These are phyloP conservation scores for Drosophila equinoxialis DNA, from an alignment of 1,140 invertebrate genomes.

Conservation along the genomic window DNA sequence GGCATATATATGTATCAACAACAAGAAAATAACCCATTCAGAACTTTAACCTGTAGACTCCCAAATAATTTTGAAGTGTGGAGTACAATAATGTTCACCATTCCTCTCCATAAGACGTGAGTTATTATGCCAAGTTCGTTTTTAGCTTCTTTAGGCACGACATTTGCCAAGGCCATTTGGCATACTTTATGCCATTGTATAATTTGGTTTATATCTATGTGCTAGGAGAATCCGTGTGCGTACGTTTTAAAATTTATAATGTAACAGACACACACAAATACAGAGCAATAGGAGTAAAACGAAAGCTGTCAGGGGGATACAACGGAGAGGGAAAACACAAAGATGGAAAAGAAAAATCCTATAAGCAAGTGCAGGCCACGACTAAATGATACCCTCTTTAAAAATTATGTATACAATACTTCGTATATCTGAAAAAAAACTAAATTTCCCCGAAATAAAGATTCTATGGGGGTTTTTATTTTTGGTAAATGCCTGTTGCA, in stretches of 20 bases:
- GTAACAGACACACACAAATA: slow-evolving; percentile 41
- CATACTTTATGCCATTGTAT: slow-evolving; percentile 65
- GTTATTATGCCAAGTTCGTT: slow-evolving; percentile 77
- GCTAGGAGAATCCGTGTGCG: slow-evolving; percentile 40
- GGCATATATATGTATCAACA: no score
- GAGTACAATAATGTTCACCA: no score
- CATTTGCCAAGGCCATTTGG: slow-evolving; percentile 79
- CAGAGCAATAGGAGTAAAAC: slow-evolving; percentile 27
- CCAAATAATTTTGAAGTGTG: slow-evolving; percentile 13
- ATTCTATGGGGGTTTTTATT: background rate
- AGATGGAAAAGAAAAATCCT: slow-evolving; percentile 42
- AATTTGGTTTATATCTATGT: slow-evolving; percentile 72
- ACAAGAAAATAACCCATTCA: no score
- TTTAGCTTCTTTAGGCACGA: slow-evolving; percentile 71
- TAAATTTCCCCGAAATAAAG: no score
- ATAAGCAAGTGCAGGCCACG: background rate
- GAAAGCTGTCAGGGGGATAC: background rate
- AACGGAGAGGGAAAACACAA: background rate
- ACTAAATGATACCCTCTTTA: background rate
- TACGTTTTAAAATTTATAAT: slow-evolving; percentile 81
- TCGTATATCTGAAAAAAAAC: no score
- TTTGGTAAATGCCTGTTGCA: background rate
- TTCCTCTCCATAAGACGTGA: slow-evolving; percentile 56
- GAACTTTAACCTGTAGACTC: no score
- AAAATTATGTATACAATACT: no score